Evolutionary conservation across 2,888 invertebrate species (phyloP), one percentile per base, ranked within the genome.

Genomic region (Omphaloscelis lunosa): DNA sequence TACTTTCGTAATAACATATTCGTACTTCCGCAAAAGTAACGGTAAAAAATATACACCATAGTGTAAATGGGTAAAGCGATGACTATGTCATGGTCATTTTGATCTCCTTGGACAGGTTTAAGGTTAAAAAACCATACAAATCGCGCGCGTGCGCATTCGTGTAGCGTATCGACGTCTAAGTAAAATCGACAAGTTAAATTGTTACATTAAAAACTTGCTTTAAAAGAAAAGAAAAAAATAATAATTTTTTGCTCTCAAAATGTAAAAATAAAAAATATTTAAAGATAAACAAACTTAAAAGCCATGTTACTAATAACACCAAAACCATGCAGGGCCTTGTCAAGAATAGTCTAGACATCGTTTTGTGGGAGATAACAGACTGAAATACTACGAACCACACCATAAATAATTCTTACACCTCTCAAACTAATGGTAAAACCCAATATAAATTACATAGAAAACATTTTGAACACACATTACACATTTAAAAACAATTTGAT

Each of bases 161-260:
- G 87, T 85, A 84, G 82, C 88, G 88, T 92, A 92, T 93, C 90
- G 87, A 90, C 87, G 84, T 76, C 77, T 92, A 93, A 92, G 8
- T 1, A 1, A 63, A 63, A 34, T 34, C 34, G 34, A 92, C 88
- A 92, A 86, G 56, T 48, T 39, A 63, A 77, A 67, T 82, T 75
- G 45, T 48, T 56, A 89, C 80, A 86, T 91, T 87, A 87, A 89
- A 88, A 89, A 87, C 86, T 85, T 85, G 81, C 83, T 82, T 80
- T 87, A 84, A 5, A 34, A 23, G 15, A 48, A 29, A 48, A 66
- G 48, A 12, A 15, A 29, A 1, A 7, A 11, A 20, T 20, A 20
- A 3, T 51, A 48, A 29, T 75, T 0, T 29, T n/a, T n/a, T n/a
- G n/a, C n/a, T 0, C 12, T 75, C 5, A 61, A 59, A 41, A 51